phyloP scores from a whole-genome alignment of 2,113 vertebrate genomes.

The Notothenia coriiceps region DNA sequence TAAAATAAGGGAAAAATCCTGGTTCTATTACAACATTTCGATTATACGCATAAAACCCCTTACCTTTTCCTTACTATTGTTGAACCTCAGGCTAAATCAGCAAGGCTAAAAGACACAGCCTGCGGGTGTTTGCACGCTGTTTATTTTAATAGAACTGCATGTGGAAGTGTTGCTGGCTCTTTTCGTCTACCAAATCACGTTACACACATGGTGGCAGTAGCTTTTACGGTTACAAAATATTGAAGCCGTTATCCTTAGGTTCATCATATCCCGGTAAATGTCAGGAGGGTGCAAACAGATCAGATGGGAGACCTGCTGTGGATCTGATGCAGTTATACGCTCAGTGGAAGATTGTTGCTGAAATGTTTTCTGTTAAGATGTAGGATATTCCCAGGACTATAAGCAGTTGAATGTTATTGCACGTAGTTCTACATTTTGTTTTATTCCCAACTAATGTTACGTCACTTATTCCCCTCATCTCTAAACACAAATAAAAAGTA shows the following conservation, averaged over 20 bases:
- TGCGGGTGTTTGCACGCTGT: slow-evolving; percentile 10
- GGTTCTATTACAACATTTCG: slow-evolving; percentile 1
- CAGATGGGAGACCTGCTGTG: not conserved
- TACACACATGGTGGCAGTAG: slow-evolving; percentile 17
- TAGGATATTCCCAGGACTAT: not conserved
- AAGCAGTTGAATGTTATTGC: too few relatives aligned
- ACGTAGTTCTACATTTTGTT: not conserved
- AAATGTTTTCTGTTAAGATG: not conserved
- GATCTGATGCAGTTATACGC: not conserved
- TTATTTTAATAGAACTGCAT: slow-evolving; percentile 31
- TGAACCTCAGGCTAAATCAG: slow-evolving; percentile 44
- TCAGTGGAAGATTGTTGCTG: not conserved
- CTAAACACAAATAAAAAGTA: not conserved
- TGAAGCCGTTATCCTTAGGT: not conserved
- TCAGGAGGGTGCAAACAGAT: not conserved
- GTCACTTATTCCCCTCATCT: not conserved
- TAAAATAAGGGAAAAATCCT: not conserved
- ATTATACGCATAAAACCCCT: not conserved
- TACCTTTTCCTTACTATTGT: slow-evolving; percentile 8
- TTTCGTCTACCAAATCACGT: slow-evolving; percentile 44
- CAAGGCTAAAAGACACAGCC: slow-evolving; percentile 37
- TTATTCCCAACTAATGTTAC: not conserved
- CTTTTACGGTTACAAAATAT: slow-evolving; percentile 11
- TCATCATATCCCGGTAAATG: slow-evolving; percentile 7
- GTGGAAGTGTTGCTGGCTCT: slow-evolving; percentile 15